phyloP scores from a whole-genome alignment of 2,888 invertebrate genomes.

The Ochlodes sylvanus region DNA sequence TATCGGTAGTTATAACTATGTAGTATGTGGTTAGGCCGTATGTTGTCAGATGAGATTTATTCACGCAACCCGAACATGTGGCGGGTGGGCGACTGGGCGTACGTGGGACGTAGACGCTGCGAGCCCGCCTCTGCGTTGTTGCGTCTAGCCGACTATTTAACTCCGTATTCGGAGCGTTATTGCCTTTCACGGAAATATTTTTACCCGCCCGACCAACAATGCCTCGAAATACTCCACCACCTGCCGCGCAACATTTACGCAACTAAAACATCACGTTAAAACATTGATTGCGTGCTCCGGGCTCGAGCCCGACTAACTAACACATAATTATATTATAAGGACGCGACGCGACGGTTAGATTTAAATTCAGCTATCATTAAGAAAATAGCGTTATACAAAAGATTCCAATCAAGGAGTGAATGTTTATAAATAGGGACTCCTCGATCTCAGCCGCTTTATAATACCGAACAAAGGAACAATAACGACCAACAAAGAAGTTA shows the following conservation, averaged over 20 bases:
- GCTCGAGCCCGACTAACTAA: neutral
- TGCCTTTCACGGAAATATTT: constrained; percentile 59
- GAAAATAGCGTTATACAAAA: constrained; percentile 57
- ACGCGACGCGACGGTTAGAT: constrained; percentile 44
- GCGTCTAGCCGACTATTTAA: constrained; percentile 61
- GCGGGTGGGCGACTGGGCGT: constrained; percentile 61
- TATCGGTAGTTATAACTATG: neutral
- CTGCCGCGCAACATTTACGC: constrained; percentile 25
- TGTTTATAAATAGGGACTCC: constrained; percentile 73
- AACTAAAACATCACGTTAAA: constrained; percentile 16
- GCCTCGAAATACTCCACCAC: constrained; percentile 46
- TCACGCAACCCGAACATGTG: constrained; percentile 62
- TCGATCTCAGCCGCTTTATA: constrained; percentile 61
- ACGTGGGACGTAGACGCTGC: constrained; percentile 62
- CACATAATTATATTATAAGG: constrained; percentile 25
- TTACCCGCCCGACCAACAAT: constrained; percentile 53
- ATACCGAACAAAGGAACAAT: constrained; percentile 75
- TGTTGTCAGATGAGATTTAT: constrained; percentile 75
- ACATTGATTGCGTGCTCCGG: neutral
- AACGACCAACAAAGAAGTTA: constrained; percentile 74
- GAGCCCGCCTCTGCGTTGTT: constrained; percentile 62
- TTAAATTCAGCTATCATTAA: constrained; percentile 52
- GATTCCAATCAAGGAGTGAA: constrained; percentile 63
- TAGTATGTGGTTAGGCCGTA: constrained; percentile 19
- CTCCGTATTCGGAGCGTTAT: constrained; percentile 61